Evolutionary conservation across 2,113 vertebrate species (phyloP), one percentile per base, ranked within the genome.

Genomic region (Phyllostomus hastatus): DNA sequence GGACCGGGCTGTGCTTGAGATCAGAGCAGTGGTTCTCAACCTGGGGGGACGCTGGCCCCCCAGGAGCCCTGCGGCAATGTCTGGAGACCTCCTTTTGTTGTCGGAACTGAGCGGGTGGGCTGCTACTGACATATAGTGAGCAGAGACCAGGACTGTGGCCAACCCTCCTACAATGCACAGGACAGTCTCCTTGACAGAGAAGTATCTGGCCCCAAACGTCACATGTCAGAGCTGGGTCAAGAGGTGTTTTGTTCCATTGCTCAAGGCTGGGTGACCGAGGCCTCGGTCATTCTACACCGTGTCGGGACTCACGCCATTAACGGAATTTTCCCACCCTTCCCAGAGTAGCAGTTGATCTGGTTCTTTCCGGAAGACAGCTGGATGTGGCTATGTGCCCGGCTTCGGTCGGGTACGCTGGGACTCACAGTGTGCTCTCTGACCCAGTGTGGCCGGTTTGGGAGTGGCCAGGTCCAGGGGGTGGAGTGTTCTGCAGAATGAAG

Each of bases 161-260:
- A n/a, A 7, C 3, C 33, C 16, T 4, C 20, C 20, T 59, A 5
- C 10, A 14, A 41, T 4, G 12, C 20, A 19, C 16, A 52, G 35
- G 35, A 7, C 8, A 11, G 70, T 7, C 33, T 9, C 17, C 1
- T 33, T 3, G 2, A 33, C 38, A 4, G 17, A 43, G 14, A 10
- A 20, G 43, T 0, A 14, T 48, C 80, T 48, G 66, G 61, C 48
- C 26, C 43, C 1, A 66, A 52, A 57, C 10, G 7, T 82, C 28
- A 1, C 54, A 46, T 17, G 28, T 20, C 22, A 0, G 76, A 33
- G 33, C 20, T 4, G 0, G 19, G 0, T 46, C 46, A 11, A 20
- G 54, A 67, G 28, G 61, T 15, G 12, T 22, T 20, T n/a, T 31
- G 81, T 46, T 52, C 16, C 33, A 1, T 22, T 14, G 19, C 85